Evolutionary conservation across 2,888 invertebrate species (phyloP).

Genomic region (Drosophila paranaensis): DNA sequence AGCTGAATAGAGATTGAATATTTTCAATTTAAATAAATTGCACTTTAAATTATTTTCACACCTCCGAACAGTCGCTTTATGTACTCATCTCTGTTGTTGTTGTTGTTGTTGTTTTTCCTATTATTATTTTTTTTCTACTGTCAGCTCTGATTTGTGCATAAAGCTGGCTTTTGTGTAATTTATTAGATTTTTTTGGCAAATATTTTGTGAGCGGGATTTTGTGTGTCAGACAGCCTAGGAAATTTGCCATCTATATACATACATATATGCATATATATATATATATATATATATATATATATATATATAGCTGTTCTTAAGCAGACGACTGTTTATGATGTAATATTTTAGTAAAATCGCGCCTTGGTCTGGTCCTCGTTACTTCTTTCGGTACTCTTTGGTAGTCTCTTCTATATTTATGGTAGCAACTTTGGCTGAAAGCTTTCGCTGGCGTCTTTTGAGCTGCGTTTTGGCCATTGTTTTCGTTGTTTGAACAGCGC

Average conservation of each 20-base stretch:
- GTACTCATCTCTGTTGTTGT: not conserved
- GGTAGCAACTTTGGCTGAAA: conserved; percentile 48
- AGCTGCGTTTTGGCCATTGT: conserved; percentile 59
- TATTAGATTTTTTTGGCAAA: conserved; percentile 69
- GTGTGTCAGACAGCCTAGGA: conserved; percentile 46
- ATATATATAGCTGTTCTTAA: conserved; percentile 1
- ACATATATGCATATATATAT: too few species aligned
- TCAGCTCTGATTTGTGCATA: conserved; percentile 14
- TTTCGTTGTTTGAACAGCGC: conserved; percentile 65
- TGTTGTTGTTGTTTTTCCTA: not conserved
- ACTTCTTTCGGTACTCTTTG: not conserved
- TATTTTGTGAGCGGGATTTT: conserved; percentile 68
- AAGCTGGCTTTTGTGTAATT: conserved; percentile 57
- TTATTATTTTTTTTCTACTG: not conserved
- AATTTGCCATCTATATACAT: conserved; percentile 11
- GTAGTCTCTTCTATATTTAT: conserved; percentile 28
- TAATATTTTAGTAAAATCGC: conserved; percentile 72
- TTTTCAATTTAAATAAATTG: conserved; percentile 8
- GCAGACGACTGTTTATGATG: conserved; percentile 65
- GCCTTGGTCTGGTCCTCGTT: conserved; percentile 2
- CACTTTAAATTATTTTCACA: conserved; percentile 5
- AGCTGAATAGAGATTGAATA: not conserved
- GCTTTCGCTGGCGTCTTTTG: conserved; percentile 46
- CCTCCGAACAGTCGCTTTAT: not conserved
- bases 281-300: conserved; percentile 5